These are phyloP conservation scores for Teinopalpus imperialis DNA, from an alignment of 2,888 invertebrate species.

Conservation along the genomic window DNA sequence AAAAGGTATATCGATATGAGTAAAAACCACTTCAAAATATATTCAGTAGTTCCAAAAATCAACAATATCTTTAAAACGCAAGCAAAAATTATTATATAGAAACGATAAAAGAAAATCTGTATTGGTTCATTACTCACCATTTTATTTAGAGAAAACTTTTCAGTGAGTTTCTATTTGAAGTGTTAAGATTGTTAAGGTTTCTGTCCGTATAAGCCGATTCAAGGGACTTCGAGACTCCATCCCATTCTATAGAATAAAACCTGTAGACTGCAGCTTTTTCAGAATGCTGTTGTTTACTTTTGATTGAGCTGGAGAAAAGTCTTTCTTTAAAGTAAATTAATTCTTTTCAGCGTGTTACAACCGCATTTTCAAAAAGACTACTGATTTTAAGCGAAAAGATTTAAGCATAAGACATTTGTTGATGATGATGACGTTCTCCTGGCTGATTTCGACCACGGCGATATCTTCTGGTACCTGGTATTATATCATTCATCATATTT, in stretches of 20 bases:
- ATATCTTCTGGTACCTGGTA: too few relatives aligned
- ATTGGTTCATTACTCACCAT: conserved; percentile 3
- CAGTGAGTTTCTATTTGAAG: neutral
- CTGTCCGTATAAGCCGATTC: conserved; percentile 15
- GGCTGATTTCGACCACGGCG: too few relatives aligned
- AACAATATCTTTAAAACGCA: too few relatives aligned
- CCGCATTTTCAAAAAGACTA: neutral
- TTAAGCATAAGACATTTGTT: too few relatives aligned
- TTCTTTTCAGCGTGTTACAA: neutral
- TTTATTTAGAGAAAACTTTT: neutral
- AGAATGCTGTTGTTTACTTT: conserved; percentile 15
- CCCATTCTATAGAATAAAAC: conserved; percentile 10
- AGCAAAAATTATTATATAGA: too few relatives aligned
- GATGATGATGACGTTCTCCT: too few relatives aligned
- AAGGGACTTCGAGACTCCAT: neutral
- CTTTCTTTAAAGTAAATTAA: conserved; percentile 2
- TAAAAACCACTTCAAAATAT: too few relatives aligned
- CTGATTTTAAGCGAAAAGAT: too few relatives aligned
- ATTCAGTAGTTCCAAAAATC: too few relatives aligned
- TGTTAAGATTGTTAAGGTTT: conserved; percentile 11
- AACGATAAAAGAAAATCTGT: too few relatives aligned
- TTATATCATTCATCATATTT: too few relatives aligned
- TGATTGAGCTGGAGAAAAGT: conserved; percentile 7
- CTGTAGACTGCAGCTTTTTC: conserved; percentile 8
- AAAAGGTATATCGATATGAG: too few relatives aligned